These are phyloP conservation scores for Puntigrus tetrazona DNA, from an alignment of 2,113 vertebrate species.

Conservation along the genomic window DNA sequence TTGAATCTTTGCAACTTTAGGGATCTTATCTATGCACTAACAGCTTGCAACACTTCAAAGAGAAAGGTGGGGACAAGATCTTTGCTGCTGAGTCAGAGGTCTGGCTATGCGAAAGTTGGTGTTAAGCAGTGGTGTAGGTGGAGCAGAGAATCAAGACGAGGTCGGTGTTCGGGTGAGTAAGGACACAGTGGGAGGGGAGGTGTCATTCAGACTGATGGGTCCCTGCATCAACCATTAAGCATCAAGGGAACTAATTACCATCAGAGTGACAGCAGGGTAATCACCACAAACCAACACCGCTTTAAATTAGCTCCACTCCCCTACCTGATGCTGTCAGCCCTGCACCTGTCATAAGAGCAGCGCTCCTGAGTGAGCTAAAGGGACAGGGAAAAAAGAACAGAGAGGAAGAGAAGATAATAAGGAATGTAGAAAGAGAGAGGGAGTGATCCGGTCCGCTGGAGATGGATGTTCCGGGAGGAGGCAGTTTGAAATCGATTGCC, in stretches of 20 bases:
- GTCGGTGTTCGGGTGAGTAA: slow-evolving; percentile 13
- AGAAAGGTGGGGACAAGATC: neutral
- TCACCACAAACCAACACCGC: slow-evolving; percentile 60
- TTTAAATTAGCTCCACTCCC: slow-evolving; percentile 65
- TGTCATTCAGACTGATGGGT: slow-evolving; percentile 56
- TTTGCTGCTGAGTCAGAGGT: neutral
- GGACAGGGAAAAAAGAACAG: slow-evolving; percentile 29
- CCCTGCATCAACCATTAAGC: slow-evolving; percentile 61
- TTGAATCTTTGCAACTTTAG: too few relatives aligned
- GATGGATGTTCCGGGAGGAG: slow-evolving; percentile 36
- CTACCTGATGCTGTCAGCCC: slow-evolving; percentile 40
- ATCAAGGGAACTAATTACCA: slow-evolving; percentile 70
- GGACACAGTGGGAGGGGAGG: slow-evolving; percentile 1
- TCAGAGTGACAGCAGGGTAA: slow-evolving; percentile 71
- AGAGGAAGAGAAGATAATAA: slow-evolving; percentile 32
- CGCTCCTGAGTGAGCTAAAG: slow-evolving; percentile 28
- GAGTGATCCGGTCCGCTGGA: slow-evolving; percentile 26
- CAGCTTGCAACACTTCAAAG: too few relatives aligned
- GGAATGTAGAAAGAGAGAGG: neutral
- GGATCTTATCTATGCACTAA: too few relatives aligned
- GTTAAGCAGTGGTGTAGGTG: neutral
- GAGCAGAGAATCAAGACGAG: neutral
- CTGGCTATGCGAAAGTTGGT: neutral
- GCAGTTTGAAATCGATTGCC: slow-evolving; percentile 37
- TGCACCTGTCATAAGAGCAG: slow-evolving; percentile 37